These are phyloP conservation scores for Anableps anableps DNA, from an alignment of 2,797 vertebrate genomes.

Conservation along the genomic window DNA sequence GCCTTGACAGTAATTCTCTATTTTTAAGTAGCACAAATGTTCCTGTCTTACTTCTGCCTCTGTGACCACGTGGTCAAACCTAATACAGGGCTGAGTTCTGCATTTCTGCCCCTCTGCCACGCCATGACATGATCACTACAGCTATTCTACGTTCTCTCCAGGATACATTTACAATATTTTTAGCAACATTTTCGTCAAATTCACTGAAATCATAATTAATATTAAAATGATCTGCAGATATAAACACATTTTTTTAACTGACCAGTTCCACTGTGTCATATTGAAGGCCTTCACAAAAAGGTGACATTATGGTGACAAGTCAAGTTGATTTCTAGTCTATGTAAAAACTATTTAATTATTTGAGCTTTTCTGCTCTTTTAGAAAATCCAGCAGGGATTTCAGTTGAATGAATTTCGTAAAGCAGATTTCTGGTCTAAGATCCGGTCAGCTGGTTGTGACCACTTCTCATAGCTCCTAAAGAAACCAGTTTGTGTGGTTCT, in stretches of 20 bases:
- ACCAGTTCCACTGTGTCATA: too few relatives aligned
- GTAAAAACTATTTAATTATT: background rate
- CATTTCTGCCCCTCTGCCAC: background rate
- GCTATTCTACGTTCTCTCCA: background rate
- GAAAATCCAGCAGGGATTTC: background rate
- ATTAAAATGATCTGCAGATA: background rate
- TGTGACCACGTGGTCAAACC: background rate
- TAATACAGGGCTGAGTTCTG: background rate
- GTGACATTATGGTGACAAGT: background rate
- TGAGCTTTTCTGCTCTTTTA: background rate
- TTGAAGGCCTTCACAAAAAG: background rate
- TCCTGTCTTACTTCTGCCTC: constrained; percentile 2
- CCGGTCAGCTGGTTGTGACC: background rate
- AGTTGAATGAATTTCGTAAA: background rate
- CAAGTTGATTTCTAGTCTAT: background rate
- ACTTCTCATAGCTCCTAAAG: background rate
- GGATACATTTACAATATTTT: background rate
- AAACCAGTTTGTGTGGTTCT: background rate
- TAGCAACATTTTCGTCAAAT: background rate
- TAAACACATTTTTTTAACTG: background rate
- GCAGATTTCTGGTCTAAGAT: background rate
- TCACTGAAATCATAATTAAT: background rate
- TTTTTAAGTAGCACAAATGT: too few relatives aligned
- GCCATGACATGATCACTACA: background rate
- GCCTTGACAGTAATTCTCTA: background rate